Percentiles rank a stretch among this genome's conserved stretches.
phyloP scores from a whole-genome alignment of 2,888 invertebrate species.

The Chromoteleia sp. region DNA sequence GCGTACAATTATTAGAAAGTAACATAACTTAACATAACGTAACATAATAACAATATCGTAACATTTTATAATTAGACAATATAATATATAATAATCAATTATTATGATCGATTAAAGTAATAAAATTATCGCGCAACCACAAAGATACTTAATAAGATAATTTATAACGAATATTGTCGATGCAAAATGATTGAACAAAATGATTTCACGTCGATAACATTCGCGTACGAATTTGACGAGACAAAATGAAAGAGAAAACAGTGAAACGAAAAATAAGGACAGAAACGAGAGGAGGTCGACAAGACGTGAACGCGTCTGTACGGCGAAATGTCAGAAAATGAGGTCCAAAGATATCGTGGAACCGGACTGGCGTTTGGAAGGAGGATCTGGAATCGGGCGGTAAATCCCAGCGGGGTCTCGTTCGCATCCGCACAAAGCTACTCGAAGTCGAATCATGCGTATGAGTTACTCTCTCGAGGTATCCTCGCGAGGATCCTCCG shows the following conservation, averaged over 20 bases:
- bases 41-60: too few relatives aligned
- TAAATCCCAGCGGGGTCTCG: conserved; percentile 59
- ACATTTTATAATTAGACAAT: too few relatives aligned
- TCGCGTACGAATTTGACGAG: background rate
- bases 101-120: too few relatives aligned
- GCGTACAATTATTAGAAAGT: too few relatives aligned
- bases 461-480: conserved; percentile 59
- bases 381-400: conserved; percentile 45
- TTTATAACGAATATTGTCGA: background rate
- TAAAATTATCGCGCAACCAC: too few relatives aligned
- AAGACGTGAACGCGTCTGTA: conserved; percentile 31
- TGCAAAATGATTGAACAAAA: too few relatives aligned
- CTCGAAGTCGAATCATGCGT: conserved; percentile 65
- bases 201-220: too few relatives aligned
- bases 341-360: conserved; percentile 47
- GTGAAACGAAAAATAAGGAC: conserved; percentile 2
- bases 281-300: background rate
- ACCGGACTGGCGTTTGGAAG: conserved; percentile 30
- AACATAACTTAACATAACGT: too few relatives aligned
- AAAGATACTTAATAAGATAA: too few relatives aligned
- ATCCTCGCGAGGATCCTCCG: conserved; percentile 48
- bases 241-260: background rate
- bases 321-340: conserved; percentile 51
- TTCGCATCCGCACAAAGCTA: conserved; percentile 62
- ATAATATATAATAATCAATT: too few relatives aligned